Percentiles rank a stretch among this genome's conserved stretches.
phyloP scores from a whole-genome alignment of 2,797 vertebrate species.

The Hapalemur alaotrensis region DNA sequence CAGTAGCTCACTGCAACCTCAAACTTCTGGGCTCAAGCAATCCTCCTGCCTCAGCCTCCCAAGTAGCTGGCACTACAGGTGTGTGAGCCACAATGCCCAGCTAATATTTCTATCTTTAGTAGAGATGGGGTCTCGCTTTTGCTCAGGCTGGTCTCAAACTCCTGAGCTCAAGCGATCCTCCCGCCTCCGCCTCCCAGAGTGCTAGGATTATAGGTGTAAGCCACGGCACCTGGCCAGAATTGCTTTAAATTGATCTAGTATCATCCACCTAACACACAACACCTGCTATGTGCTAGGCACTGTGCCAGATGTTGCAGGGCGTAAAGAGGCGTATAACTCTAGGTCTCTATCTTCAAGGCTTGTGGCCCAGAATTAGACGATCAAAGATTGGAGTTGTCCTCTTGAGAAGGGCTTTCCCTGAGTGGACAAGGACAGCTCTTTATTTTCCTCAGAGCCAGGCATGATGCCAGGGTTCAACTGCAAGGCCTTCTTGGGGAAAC shows the following conservation, averaged over 20 bases:
- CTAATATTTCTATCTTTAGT: too few relatives aligned
- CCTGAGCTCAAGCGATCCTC: too few relatives aligned
- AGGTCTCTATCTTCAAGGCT: background rate
- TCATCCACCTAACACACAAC: background rate
- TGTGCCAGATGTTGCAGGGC: background rate
- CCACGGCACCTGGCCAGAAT: background rate
- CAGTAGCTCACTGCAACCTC: too few relatives aligned
- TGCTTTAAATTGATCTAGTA: background rate
- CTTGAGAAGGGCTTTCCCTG: background rate
- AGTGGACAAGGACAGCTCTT: background rate
- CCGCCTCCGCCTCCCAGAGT: too few relatives aligned
- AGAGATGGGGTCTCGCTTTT: too few relatives aligned
- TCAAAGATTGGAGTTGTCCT: background rate
- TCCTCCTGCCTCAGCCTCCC: too few relatives aligned
- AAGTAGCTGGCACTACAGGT: too few relatives aligned
- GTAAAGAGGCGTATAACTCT: background rate
- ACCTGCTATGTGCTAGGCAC: background rate
- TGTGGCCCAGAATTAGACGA: background rate
- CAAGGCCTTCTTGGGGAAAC: background rate
- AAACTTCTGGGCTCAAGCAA: too few relatives aligned
- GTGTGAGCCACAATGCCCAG: too few relatives aligned
- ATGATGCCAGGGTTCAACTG: background rate
- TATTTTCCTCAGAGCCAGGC: background rate
- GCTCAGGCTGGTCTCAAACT: too few relatives aligned
- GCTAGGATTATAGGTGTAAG: too few relatives aligned